Percentiles rank a stretch among this genome's conserved stretches.
phyloP scores from a whole-genome alignment of 2,797 vertebrate species.

The Pelobates cultripes region DNA sequence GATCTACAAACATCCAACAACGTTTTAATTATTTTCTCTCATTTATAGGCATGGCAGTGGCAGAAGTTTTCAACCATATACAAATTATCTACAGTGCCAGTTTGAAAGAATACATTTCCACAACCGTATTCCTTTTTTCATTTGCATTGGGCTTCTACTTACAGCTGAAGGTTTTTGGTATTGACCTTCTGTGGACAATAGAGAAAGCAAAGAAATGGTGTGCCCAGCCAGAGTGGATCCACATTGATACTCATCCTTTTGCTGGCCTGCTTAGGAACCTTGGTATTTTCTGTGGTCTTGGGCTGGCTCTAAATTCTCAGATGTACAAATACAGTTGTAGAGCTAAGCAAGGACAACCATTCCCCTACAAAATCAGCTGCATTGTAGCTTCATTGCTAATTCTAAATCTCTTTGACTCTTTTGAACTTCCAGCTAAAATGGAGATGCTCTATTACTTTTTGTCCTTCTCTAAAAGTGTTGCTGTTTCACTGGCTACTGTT shows the following conservation, averaged over 20 bases:
- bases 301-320: constrained; percentile 76
- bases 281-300: constrained; percentile 78
- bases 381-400: constrained; percentile 70
- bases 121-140: constrained; percentile 71
- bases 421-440: constrained; percentile 76
- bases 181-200: constrained; percentile 78
- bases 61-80: constrained; percentile 77
- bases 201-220: constrained; percentile 78
- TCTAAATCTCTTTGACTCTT: constrained; percentile 78
- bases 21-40: neutral
- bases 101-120: constrained; percentile 73
- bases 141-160: constrained; percentile 76
- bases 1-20: too few relatives aligned
- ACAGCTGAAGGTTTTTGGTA: constrained; percentile 70
- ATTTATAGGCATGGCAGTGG: constrained; percentile 77
- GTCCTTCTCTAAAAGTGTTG: constrained; percentile 80
- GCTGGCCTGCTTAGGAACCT: constrained; percentile 78
- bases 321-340: constrained; percentile 71
- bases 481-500: constrained; percentile 74
- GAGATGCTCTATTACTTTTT: constrained; percentile 77
- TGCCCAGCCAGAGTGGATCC: constrained; percentile 70
- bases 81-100: constrained; percentile 68
- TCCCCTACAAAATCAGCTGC: constrained; percentile 61
- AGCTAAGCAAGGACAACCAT: constrained; percentile 66
- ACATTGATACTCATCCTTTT: constrained; percentile 75